Evolutionary conservation across 2,888 invertebrate species (phyloP), one percentile per base, ranked within the genome.

Genomic region (Onthophagus sagittarius): DNA sequence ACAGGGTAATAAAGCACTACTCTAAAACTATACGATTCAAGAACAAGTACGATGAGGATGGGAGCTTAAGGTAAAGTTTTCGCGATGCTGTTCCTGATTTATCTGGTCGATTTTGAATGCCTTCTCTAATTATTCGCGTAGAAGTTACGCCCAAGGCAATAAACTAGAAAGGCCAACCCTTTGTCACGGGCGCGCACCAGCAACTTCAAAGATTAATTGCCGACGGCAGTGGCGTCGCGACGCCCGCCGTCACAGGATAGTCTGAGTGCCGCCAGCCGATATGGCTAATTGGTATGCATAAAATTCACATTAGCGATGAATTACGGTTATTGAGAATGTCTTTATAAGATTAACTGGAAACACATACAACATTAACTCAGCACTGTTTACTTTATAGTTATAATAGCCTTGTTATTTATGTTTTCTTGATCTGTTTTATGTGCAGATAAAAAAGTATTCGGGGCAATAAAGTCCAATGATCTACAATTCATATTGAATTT

Each of bases 101-200:
- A 67, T 67, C 31, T 6, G n/a, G 15, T 15, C 23, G 67, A 67
- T 67, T 67, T 67, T 67, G 67, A 67, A 67, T 67, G 32, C 31
- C 32, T 67, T n/a, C 67, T 15, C 31, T 67, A 67, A 67, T 67
- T 67, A 67, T 67, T 67, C 67, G 6, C 67, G 23, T 5, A 23
- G 23, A 67, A 9, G 39, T 53, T 53, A 7, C 39, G 31, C 67
- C 11, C 31, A 15, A 23, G 67, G 67, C 23, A 67, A 67, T 67
- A 67, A 67, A 67, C 67, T 31, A 67, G 67, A 67, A 67, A 67
- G 67, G 67, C 67, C 67, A 67, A 67, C 67, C 67, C 67, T 67
- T 67, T 67, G 23, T 67, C 32, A 15, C 23, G n/a, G 23, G 15
- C 67, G 67, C 63, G 14, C 63, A 63, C 63, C 63, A 31, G 31